Percentiles rank a stretch among this genome's conserved stretches.
Evolutionary conservation across 2,888 invertebrate species (phyloP).

Genomic region (Xestia xanthographa): DNA sequence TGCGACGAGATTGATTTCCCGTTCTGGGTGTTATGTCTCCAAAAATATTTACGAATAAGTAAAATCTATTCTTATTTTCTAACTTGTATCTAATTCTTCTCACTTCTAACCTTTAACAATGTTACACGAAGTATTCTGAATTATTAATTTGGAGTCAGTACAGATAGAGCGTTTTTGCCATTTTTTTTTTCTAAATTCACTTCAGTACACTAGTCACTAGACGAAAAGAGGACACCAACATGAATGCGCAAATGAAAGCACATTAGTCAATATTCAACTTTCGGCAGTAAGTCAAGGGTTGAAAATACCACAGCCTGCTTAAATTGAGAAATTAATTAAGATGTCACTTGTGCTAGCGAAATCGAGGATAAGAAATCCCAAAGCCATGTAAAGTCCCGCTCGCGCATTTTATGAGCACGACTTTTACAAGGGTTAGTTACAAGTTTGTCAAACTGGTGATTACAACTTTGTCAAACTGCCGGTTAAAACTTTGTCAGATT

Average conservation of each 20-base stretch:
- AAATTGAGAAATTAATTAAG: neutral
- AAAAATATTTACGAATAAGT: conserved; percentile 49
- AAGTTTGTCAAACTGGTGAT: too few relatives aligned
- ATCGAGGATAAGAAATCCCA: neutral
- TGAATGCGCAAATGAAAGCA: neutral
- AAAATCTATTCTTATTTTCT: conserved; percentile 38
- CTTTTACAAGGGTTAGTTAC: too few relatives aligned
- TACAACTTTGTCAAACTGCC: too few relatives aligned
- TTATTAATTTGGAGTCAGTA: conserved; percentile 18
- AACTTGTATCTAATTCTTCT: conserved; percentile 54
- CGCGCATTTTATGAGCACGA: neutral
- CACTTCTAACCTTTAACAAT: conserved; percentile 46
- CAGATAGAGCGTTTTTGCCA: neutral
- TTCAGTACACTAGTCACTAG: too few relatives aligned
- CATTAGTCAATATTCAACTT: neutral
- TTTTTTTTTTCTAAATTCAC: too few relatives aligned
- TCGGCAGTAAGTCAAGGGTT: neutral
- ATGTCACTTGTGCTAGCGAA: neutral
- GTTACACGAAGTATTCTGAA: conserved; percentile 47
- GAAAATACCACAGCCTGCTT: neutral
- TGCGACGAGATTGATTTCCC: neutral
- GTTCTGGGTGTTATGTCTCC: neutral
- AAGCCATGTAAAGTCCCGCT: neutral
- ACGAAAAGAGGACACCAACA: neutral
- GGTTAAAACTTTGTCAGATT: too few relatives aligned